These are phyloP conservation scores for Myotis yumanensis DNA, from an alignment of 2,113 vertebrate species.

Conservation along the genomic window DNA sequence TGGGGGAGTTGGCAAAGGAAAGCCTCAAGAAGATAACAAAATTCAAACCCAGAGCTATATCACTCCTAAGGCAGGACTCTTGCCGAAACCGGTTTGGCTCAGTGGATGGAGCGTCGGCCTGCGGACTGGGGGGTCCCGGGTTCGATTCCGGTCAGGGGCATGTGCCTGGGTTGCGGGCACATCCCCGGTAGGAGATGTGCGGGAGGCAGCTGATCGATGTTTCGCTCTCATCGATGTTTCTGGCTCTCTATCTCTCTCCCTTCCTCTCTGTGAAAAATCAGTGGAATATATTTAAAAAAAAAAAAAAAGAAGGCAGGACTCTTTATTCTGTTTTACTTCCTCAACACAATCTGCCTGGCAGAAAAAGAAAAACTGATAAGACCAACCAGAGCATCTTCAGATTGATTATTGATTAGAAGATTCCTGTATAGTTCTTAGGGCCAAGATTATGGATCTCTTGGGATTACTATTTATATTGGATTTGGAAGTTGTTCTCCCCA, in stretches of 20 bases:
- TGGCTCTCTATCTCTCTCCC: no score
- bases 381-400: background rate
- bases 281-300: no score
- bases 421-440: background rate
- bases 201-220: no score
- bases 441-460: background rate
- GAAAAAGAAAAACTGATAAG: background rate
- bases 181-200: no score
- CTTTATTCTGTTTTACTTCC: background rate
- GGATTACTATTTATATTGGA: background rate
- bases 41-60: background rate
- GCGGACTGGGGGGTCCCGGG: no score
- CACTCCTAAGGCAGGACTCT: background rate
- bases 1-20: background rate
- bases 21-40: background rate
- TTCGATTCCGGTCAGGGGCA: no score
- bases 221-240: no score
- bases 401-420: background rate
- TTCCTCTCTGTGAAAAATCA: no score
- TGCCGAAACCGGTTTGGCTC: no score
- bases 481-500: background rate
- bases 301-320: background rate
- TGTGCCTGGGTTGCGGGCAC: no score
- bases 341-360: background rate
- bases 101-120: no score